Conservation (phyloP, 2,888 invertebrate species). For the Xestia c-nigrum region DNA sequence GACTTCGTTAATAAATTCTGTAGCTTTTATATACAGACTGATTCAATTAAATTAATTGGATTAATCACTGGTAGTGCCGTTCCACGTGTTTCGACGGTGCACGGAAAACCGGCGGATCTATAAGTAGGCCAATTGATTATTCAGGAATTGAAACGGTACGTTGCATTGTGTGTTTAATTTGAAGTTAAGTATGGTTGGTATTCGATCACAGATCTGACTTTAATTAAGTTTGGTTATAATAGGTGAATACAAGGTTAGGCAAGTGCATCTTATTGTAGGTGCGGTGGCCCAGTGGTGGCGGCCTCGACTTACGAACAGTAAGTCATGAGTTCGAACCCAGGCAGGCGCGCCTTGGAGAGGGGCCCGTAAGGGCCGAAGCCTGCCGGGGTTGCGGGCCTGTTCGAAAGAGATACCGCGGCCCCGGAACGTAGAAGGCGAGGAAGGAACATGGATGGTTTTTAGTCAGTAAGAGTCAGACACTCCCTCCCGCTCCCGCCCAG, state of each 20-base stretch:
- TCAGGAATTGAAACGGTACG: not conserved
- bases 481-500: no score
- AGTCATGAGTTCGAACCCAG: no score
- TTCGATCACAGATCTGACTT: constrained; percentile 3
- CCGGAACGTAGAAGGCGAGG: no score
- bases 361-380: no score
- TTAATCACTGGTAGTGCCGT: constrained; percentile 52
- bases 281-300: no score
- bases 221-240: not conserved
- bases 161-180: not conserved
- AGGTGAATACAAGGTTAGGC: not conserved
- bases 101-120: constrained; percentile 24
- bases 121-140: constrained; percentile 23
- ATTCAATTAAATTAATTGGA: constrained; percentile 68
- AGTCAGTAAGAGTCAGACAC: no score
- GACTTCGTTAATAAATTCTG: constrained; percentile 48
- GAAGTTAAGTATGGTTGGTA: not conserved
- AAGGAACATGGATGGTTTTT: no score
- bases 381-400: no score
- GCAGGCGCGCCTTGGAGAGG: no score
- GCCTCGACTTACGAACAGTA: no score
- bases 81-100: constrained; percentile 45
- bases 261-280: no score
- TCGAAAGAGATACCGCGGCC: no score
- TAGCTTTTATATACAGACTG: constrained; percentile 54